A percentile compares a stretch with the other conserved stretches of the same genome.
Evolutionary conservation across 2,888 invertebrate genomes (phyloP).

Genomic region (Tetanocera ferruginea): DNA sequence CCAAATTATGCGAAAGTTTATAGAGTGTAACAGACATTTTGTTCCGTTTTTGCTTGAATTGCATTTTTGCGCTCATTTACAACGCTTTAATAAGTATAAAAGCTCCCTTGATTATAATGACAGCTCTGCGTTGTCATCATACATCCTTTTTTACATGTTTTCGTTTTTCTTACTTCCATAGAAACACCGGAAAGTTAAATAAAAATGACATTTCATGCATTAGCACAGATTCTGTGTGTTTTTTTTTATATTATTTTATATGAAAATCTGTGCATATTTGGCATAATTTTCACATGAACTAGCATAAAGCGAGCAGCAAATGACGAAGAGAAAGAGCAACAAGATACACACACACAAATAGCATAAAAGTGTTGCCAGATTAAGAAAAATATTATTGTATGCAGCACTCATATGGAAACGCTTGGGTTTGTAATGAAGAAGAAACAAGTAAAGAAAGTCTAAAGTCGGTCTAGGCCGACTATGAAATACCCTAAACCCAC

Average conservation of each 20-base stretch:
- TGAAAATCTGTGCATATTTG: constrained; percentile 18
- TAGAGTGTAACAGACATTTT: too few relatives aligned
- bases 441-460: too few relatives aligned
- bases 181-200: background rate
- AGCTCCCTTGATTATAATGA: background rate
- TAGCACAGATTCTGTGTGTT: constrained; percentile 38
- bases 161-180: background rate
- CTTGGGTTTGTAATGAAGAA: background rate
- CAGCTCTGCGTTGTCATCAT: background rate
- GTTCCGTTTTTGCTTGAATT: too few relatives aligned
- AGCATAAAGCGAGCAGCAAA: background rate
- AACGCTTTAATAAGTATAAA: background rate
- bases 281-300: constrained; percentile 21
- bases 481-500: too few relatives aligned
- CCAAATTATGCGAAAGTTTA: too few relatives aligned
- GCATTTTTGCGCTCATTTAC: too few relatives aligned
- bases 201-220: constrained; percentile 29
- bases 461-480: too few relatives aligned
- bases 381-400: background rate
- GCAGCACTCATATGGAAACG: background rate
- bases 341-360: background rate
- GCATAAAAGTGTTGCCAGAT: background rate
- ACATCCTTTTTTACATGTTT: background rate
- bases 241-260: background rate
- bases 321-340: background rate